Base-by-base conservation (phyloP, 2,888 invertebrate genomes). In the Leptinotarsa peninsularis region DNA sequence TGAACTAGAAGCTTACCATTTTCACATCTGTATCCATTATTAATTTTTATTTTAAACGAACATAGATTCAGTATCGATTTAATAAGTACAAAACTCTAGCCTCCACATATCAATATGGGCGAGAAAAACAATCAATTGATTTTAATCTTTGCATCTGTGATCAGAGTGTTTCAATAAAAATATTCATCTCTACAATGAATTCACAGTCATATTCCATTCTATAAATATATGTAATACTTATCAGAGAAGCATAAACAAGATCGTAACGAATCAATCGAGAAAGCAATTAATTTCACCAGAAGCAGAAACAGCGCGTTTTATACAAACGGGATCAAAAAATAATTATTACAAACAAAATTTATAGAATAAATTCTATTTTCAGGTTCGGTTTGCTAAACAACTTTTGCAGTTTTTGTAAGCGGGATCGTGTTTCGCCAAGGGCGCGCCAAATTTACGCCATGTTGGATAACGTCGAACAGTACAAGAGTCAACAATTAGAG, bases 401-500 rank as follows among this genome's bases (percentile, higher is more conserved):
- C 79, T 95, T 94, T 88, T 93, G 93, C 80, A 92, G 93, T 84
- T 95, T 95, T 87, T 95, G 95, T 85, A 90, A 90, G 79, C 90
- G 91, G 70, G 93, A 91, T 79, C 91, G 92, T 69, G 92, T 91
- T 77, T 93, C 95, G 23, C 95, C 96, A 13, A 92, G 95, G 74
- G 93, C 95, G 43, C 92, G 95, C 76, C 96, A 96, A 87, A 94
- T 97, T 79, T 94, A 94, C 86, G 94, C 93, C 81, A 95, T 97
- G 93, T 89, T 97, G 83, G 97, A 97, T 86, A 95, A 94, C 88
- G 95, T 97, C 82, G 97, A 97, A 86, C 93, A 93, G 81, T 96
- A 97, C 89, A 96, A 96, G 89, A 94, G 93, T 77, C 95, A 94
- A 86, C 97, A 97, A 85, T 89, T 98, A 84, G 97, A 97, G 83